Percentiles rank a stretch among this genome's conserved stretches.
These are phyloP conservation scores for Colostygia pectinataria DNA, from an alignment of 2,888 invertebrate species.

Conservation along the genomic window DNA sequence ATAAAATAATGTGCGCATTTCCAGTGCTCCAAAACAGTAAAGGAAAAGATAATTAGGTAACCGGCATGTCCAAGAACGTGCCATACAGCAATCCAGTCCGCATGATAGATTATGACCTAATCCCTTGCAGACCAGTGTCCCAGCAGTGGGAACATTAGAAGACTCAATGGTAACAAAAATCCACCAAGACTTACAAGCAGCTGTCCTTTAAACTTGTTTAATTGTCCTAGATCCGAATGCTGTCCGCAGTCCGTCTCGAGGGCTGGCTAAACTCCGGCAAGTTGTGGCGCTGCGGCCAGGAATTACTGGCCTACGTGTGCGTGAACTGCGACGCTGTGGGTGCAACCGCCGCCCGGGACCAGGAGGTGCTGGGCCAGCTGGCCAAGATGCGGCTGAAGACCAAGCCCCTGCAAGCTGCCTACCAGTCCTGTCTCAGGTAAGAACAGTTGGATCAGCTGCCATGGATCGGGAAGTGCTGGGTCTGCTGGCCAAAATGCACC, in stretches of 20 bases:
- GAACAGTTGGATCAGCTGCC: not conserved
- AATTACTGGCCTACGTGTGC: constrained; percentile 94
- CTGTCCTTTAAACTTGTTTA: not conserved
- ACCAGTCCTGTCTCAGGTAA: constrained; percentile 89
- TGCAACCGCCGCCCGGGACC: constrained; percentile 85
- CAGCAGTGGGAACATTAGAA: too few relatives aligned
- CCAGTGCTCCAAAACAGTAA: too few relatives aligned
- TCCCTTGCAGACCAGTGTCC: too few relatives aligned
- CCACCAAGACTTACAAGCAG: too few relatives aligned
- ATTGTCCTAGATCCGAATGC: constrained; percentile 84
- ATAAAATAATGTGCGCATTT: too few relatives aligned
- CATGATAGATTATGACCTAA: too few relatives aligned
- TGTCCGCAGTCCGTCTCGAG: constrained; percentile 92
- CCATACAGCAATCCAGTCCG: too few relatives aligned
- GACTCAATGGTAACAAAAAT: too few relatives aligned
- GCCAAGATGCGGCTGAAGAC: constrained; percentile 96
- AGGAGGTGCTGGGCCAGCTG: constrained; percentile 90
- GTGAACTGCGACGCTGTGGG: constrained; percentile 89
- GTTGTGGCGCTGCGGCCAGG: constrained; percentile 95
- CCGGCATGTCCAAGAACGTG: too few relatives aligned
- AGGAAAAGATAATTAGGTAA: too few relatives aligned
- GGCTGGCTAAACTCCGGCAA: constrained; percentile 98
- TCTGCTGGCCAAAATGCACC: too few relatives aligned
- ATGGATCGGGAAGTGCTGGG: too few relatives aligned
- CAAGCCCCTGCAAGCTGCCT: constrained; percentile 94